Evolutionary conservation across 2,113 vertebrate genomes (phyloP).

Genomic region (Lates calcarifer): DNA sequence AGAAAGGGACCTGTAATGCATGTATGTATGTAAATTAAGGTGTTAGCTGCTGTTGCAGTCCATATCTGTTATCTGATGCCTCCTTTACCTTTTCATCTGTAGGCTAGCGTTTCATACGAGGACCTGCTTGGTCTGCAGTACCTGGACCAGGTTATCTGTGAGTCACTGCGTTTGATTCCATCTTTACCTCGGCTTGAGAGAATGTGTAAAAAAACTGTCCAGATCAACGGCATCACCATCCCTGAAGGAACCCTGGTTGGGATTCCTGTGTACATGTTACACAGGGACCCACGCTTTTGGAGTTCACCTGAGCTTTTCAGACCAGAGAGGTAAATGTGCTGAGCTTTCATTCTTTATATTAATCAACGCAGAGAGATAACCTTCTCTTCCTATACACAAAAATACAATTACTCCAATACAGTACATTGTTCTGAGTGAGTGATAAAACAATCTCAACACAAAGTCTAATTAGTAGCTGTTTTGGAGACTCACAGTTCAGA

Average conservation of each 20-base stretch:
- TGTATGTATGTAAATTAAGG: too few relatives aligned
- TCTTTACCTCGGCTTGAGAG: conserved; percentile 69
- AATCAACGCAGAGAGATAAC: too few relatives aligned
- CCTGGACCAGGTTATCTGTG: conserved; percentile 71
- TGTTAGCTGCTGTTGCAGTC: not conserved
- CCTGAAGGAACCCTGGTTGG: conserved; percentile 54
- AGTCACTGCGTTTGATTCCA: conserved; percentile 67
- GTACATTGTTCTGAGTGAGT: too few relatives aligned
- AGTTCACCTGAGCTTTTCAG: conserved; percentile 66
- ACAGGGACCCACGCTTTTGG: conserved; percentile 75
- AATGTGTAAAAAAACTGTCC: conserved; percentile 67
- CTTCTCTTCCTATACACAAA: not conserved
- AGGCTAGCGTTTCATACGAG: conserved; percentile 64
- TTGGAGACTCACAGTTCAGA: too few relatives aligned
- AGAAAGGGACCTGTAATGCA: too few relatives aligned
- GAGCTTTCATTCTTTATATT: not conserved
- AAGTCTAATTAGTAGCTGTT: too few relatives aligned
- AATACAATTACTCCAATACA: too few relatives aligned
- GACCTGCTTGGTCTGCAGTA: conserved; percentile 60
- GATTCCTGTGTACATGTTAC: conserved; percentile 50
- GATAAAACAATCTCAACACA: too few relatives aligned
- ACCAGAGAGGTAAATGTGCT: conserved; percentile 71
- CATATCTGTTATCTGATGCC: not conserved
- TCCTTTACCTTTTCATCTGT: not conserved
- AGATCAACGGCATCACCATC: conserved; percentile 68